phyloP scores from a whole-genome alignment of 1,140 invertebrate genomes.

The Heliconius hermathena region DNA sequence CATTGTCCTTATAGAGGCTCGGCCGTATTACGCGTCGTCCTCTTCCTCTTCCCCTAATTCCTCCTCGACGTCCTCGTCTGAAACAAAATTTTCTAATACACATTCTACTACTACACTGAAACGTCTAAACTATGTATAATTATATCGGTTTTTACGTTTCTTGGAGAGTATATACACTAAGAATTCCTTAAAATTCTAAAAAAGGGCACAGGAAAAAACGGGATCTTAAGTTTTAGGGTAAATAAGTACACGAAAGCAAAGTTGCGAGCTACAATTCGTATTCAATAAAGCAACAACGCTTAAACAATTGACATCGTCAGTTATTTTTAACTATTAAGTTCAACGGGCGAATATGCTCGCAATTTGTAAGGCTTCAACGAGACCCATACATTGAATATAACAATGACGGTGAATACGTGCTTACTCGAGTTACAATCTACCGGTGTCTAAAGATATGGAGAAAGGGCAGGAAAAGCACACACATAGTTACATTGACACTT shows the following conservation, averaged over 20 bases:
- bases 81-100: slow-evolving; percentile 50
- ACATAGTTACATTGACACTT: not conserved
- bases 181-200: too few relatives aligned
- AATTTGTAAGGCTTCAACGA: slow-evolving; percentile 34
- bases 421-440: slow-evolving; percentile 28
- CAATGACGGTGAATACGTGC: slow-evolving; percentile 35
- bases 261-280: not conserved
- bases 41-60: slow-evolving; percentile 83
- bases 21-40: slow-evolving; percentile 83
- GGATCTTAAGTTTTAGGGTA: not conserved
- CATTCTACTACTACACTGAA: not conserved
- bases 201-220: too few relatives aligned
- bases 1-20: slow-evolving; percentile 77
- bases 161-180: too few relatives aligned
- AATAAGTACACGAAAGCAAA: not conserved
- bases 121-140: too few relatives aligned
- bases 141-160: too few relatives aligned
- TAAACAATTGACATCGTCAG: not conserved
- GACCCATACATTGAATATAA: slow-evolving; percentile 24
- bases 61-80: slow-evolving; percentile 82
- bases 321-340: slow-evolving; percentile 5
- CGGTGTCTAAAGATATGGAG: slow-evolving; percentile 21
- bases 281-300: not conserved
- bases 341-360: not conserved
- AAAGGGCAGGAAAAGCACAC: slow-evolving; percentile 11